Conservation (phyloP, 2,888 invertebrate genomes). For the Dynastes grantii region DNA sequence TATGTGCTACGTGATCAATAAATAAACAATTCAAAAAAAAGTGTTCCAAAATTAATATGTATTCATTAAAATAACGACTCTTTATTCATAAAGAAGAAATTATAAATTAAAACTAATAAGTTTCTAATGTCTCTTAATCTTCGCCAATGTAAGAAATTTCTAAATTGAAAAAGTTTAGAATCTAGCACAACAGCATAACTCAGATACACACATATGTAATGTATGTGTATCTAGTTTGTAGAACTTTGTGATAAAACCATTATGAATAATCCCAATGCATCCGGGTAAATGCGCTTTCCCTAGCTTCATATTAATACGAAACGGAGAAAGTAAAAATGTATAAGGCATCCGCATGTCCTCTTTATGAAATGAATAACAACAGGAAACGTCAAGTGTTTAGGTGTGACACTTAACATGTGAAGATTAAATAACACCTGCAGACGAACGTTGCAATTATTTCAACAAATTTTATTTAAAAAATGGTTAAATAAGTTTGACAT, state of each 20-base stretch:
- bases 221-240: background rate
- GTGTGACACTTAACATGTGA: background rate
- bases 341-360: constrained; percentile 32
- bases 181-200: background rate
- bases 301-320: constrained; percentile 9
- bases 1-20: no score
- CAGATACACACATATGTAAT: background rate
- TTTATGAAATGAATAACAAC: constrained; percentile 19
- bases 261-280: constrained; percentile 17
- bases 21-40: no score
- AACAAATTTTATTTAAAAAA: no score
- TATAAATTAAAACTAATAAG: no score
- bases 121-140: no score
- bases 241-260: constrained; percentile 18
- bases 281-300: constrained; percentile 44
- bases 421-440: no score
- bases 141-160: background rate
- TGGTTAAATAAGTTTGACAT: no score
- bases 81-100: no score
- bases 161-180: background rate
- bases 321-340: constrained; percentile 43
- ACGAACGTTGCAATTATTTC: no score
- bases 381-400: background rate
- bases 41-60: no score
- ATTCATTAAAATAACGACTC: no score